phyloP scores from a whole-genome alignment of 1,140 invertebrate species.

The honey bee (Apis mellifera) region DNA sequence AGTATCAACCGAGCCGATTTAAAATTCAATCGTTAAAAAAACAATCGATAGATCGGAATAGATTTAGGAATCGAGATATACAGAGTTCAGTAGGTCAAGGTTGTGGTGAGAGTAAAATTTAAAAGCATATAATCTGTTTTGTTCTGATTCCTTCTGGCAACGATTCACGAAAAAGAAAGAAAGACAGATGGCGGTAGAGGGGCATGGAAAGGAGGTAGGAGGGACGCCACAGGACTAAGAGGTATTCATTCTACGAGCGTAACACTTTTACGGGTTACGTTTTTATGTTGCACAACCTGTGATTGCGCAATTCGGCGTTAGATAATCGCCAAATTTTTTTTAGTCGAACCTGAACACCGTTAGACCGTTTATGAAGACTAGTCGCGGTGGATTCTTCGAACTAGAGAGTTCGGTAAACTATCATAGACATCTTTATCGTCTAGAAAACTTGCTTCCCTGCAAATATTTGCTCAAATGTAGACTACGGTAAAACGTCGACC shows the following conservation, averaged over 20 bases:
- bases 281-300: constrained; percentile 61
- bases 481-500: not conserved
- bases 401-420: not conserved
- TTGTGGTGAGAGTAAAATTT: constrained; percentile 68
- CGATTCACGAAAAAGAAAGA: constrained; percentile 39
- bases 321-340: constrained; percentile 65
- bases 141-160: constrained; percentile 20
- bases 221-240: constrained; percentile 20
- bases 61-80: constrained; percentile 45
- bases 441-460: constrained; percentile 17
- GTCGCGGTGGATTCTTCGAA: not conserved
- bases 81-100: constrained; percentile 68
- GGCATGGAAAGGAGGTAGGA: not conserved
- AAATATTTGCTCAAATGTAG: constrained; percentile 39
- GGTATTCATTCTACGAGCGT: constrained; percentile 54
- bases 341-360: constrained; percentile 52
- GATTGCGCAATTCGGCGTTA: constrained; percentile 60
- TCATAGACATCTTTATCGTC: not conserved
- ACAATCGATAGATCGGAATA: constrained; percentile 35
- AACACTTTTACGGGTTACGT: constrained; percentile 69
- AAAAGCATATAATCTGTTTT: constrained; percentile 48
- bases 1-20: too few relatives aligned
- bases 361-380: constrained; percentile 45
- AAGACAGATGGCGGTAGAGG: constrained; percentile 21
- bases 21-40: not conserved